phyloP scores from a whole-genome alignment of 2,797 vertebrate species.

The Spatula versicolor region DNA sequence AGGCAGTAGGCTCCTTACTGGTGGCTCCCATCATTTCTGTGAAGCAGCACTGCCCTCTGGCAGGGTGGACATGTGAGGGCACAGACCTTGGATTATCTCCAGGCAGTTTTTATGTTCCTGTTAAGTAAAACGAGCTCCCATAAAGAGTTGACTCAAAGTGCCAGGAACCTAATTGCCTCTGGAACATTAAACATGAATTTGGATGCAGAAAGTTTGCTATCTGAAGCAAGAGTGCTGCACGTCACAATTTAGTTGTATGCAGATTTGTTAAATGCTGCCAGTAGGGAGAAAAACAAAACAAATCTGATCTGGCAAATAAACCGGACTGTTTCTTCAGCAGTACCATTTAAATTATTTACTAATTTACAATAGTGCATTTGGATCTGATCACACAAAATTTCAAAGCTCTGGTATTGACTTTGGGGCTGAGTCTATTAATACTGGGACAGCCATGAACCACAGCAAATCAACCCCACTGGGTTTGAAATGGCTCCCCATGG shows the following conservation, averaged over 20 bases:
- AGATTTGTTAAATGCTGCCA: background rate
- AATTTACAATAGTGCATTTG: background rate
- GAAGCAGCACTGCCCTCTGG: background rate
- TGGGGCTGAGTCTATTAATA: background rate
- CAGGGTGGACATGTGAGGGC: background rate
- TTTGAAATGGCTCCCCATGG: background rate
- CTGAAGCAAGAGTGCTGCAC: background rate
- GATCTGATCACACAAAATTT: background rate
- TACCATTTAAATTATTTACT: background rate
- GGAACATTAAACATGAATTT: background rate
- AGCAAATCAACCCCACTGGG: background rate
- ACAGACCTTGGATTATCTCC: background rate
- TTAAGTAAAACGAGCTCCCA: background rate
- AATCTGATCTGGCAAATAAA: background rate
- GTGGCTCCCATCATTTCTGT: background rate
- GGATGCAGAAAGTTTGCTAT: background rate
- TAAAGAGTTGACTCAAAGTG: background rate
- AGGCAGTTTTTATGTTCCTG: background rate
- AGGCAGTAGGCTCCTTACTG: background rate
- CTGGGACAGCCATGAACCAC: background rate
- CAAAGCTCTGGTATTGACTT: background rate
- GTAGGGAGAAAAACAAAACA: background rate
- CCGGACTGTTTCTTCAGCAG: background rate
- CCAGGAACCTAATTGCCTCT: background rate
- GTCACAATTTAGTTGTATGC: background rate